phyloP scores from a whole-genome alignment of 2,888 invertebrate genomes.

The Odontocerum albicorne region DNA sequence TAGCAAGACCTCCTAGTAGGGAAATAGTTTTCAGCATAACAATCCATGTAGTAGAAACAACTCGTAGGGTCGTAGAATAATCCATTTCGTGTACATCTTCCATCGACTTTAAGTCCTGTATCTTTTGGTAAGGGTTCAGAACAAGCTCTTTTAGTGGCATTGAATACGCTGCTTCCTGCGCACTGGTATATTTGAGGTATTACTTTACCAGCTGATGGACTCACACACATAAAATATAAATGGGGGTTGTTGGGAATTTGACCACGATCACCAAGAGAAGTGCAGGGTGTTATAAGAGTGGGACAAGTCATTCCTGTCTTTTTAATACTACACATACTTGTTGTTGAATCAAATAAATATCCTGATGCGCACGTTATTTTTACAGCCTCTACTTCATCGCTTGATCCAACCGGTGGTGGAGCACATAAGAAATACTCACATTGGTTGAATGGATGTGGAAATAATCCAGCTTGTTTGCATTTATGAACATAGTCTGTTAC shows the following conservation, averaged over 20 bases:
- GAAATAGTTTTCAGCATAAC: background rate
- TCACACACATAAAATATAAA: constrained; percentile 23
- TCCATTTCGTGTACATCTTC: constrained; percentile 1
- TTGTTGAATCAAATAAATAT: constrained; percentile 8
- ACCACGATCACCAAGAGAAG: background rate
- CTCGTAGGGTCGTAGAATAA: background rate
- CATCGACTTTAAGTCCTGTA: background rate
- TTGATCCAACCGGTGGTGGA: too few relatives aligned
- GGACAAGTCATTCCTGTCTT: background rate
- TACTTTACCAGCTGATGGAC: too few relatives aligned
- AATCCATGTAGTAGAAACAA: constrained; percentile 4
- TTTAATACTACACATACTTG: constrained; percentile 13
- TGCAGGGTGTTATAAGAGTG: background rate
- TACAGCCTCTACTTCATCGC: too few relatives aligned
- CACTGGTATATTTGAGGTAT: constrained; percentile 14
- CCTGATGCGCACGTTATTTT: background rate
- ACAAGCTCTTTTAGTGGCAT: background rate
- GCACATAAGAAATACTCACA: constrained; percentile 22
- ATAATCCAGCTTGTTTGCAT: constrained; percentile 21
- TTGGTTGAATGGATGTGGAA: constrained; percentile 26
- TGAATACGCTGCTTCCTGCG: constrained; percentile 3
- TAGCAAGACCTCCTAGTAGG: background rate
- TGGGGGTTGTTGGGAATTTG: constrained; percentile 10
- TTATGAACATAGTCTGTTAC: constrained; percentile 1
- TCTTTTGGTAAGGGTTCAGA: background rate